Base-by-base conservation (phyloP, 2,113 vertebrate species). In the Eurypyga helias region DNA sequence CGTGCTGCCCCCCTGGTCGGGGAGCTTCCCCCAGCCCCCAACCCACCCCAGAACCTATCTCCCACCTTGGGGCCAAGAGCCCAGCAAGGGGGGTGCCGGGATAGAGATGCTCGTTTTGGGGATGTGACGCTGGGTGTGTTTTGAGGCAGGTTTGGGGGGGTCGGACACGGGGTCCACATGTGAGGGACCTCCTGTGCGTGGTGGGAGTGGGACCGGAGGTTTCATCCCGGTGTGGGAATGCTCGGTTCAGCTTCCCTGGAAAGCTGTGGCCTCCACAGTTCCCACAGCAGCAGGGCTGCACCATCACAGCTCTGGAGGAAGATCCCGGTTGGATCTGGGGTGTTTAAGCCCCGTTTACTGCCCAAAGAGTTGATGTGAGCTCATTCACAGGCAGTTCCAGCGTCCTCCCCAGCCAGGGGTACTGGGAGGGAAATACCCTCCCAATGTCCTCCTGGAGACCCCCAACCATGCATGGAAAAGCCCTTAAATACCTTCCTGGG, bases 221-320 rank as follows among this genome's bases (percentile, higher is more conserved):
- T 88, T 45, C 71, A 60, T 78, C 83, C 83, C 2, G 0, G 75
- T 62, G 38, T 3, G 33, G 77, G 83, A 91, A 90, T 38, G 72
- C 86, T 86, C 45, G n/a, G 71, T 91, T 91, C 87, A 83, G 76
- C 84, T 94, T 93, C 89, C 84, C 67, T 66, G 76, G 88, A 82
- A 93, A 96, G 71, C 75, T 13, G 0, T 7, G 28, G 54, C 67
- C 45, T 92, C 75, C 71, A 26, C 14, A 26, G 71, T 75, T 71
- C 76, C 93, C 80, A 64, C 70, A 93, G 67, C 48, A 41, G 29
- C 69, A 72, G 46, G 60, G 49, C 77, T 93, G 90, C 45, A 20
- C 91, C 87, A 71, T 71, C 51, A 33, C 65, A 54, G 61, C 79
- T 85, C 86, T 5, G 36, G 34, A 83, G 70, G 65, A 86, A 89